Evolutionary conservation across 2,113 vertebrate genomes (phyloP).

Genomic region (Delphinapterus leucas): DNA sequence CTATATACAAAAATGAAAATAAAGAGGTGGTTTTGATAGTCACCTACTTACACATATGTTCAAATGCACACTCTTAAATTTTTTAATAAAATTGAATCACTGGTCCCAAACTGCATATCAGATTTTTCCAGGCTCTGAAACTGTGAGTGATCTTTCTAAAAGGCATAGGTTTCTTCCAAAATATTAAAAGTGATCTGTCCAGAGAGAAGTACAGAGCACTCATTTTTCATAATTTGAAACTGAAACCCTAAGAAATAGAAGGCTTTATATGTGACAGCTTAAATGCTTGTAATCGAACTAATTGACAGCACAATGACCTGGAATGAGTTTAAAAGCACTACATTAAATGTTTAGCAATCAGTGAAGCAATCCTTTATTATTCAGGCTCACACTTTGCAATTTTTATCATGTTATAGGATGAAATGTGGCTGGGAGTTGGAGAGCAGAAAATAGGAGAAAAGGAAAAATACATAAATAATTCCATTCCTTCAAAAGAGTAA

Average conservation of each 20-base stretch:
- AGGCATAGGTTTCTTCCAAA: neutral
- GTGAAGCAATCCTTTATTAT: slow-evolving; percentile 73
- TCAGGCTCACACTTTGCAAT: slow-evolving; percentile 70
- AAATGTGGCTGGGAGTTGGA: neutral
- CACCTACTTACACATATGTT: neutral
- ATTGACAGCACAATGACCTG: slow-evolving; percentile 74
- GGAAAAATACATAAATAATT: slow-evolving; percentile 46
- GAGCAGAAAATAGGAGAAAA: slow-evolving; percentile 8
- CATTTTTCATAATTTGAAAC: slow-evolving; percentile 34
- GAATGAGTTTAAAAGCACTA: slow-evolving; percentile 80
- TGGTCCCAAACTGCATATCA: neutral
- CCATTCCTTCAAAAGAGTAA: slow-evolving; percentile 28
- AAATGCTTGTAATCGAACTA: slow-evolving; percentile 82
- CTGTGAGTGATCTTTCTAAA: neutral
- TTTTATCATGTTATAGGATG: neutral
- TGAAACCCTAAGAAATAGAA: slow-evolving; percentile 60
- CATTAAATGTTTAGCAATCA: slow-evolving; percentile 80
- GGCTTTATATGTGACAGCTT: slow-evolving; percentile 76
- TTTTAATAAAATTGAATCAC: neutral
- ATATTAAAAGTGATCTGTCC: neutral
- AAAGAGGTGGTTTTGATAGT: neutral
- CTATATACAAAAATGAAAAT: neutral
- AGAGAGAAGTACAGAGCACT: neutral
- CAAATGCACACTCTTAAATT: neutral
- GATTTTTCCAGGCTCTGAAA: neutral